Evolutionary conservation across 1,140 invertebrate genomes (phyloP).

Genomic region (Sweltsa coloradensis): DNA sequence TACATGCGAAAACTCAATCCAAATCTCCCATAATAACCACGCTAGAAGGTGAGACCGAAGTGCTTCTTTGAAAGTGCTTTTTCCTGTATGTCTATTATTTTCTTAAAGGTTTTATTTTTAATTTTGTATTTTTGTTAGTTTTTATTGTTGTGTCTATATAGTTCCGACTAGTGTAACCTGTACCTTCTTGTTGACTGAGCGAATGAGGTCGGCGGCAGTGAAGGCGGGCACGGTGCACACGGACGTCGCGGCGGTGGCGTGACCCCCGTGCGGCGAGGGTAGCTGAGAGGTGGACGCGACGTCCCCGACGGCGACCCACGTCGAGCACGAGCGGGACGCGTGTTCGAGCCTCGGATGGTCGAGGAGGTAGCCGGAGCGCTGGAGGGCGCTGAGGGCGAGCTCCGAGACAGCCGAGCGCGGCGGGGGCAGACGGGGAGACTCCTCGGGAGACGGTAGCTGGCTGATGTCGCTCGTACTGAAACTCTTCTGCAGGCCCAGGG

Average conservation of each 20-base stretch:
- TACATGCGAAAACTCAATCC: too few species aligned
- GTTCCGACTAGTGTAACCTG: too few species aligned
- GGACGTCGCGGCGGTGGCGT: slow-evolving; percentile 28
- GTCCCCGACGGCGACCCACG: slow-evolving; percentile 73
- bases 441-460: slow-evolving; percentile 18
- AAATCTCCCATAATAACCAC: too few species aligned
- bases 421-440: slow-evolving; percentile 20
- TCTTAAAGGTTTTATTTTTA: too few species aligned
- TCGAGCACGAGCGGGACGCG: slow-evolving; percentile 69
- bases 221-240: slow-evolving; percentile 34
- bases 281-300: slow-evolving; percentile 54
- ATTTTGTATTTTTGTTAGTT: too few species aligned
- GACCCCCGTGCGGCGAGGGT: slow-evolving; percentile 55
- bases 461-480: slow-evolving; percentile 68
- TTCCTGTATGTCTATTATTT: too few species aligned
- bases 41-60: too few species aligned
- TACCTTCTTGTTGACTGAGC: slow-evolving; percentile 74
- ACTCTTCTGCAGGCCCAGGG: slow-evolving; percentile 64
- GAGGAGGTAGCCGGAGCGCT: slow-evolving; percentile 39
- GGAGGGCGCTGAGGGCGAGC: slow-evolving; percentile 47
- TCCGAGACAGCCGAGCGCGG: slow-evolving; percentile 43
- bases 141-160: too few species aligned
- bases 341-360: slow-evolving; percentile 47
- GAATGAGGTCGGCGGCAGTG: slow-evolving; percentile 58
- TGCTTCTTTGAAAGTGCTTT: too few species aligned